Conservation (phyloP, 2,888 invertebrate species). For the Eupeodes luniger region DNA sequence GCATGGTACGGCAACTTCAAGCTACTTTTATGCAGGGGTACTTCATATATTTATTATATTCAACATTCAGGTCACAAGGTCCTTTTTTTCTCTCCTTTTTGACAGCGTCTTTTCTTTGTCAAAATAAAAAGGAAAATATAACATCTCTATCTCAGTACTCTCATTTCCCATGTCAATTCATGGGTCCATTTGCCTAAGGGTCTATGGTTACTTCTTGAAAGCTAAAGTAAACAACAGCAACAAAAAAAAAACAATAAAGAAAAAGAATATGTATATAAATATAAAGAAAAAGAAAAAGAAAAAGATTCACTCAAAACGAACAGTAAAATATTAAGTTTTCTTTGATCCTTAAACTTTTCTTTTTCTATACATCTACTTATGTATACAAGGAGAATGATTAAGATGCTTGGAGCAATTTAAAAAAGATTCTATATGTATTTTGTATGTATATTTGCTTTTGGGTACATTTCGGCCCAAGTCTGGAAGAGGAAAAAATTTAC, state of each 20-base stretch:
- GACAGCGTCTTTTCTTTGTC: constrained; percentile 16
- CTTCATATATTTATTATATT: neutral
- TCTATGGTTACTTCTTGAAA: constrained; percentile 32
- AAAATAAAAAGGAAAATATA: constrained; percentile 11
- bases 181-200: constrained; percentile 37
- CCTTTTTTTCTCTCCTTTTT: constrained; percentile 29
- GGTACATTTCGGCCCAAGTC: constrained; percentile 13
- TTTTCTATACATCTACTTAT: neutral
- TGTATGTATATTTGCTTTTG: neutral
- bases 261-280: too few species aligned
- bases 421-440: neutral
- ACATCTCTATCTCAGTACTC: constrained; percentile 12
- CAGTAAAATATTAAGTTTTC: constrained; percentile 45
- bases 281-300: constrained; percentile 19
- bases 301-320: constrained; percentile 23
- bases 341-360: constrained; percentile 27
- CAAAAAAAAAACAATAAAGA: neutral
- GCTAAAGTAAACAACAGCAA: neutral
- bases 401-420: constrained; percentile 19
- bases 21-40: constrained; percentile 7
- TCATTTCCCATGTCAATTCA: constrained; percentile 45
- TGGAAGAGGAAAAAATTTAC: neutral
- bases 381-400: constrained; percentile 15
- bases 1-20: neutral
- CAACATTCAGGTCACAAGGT: constrained; percentile 41